Base-by-base conservation (phyloP, 2,888 invertebrate species). In the Pollenia amentaria region DNA sequence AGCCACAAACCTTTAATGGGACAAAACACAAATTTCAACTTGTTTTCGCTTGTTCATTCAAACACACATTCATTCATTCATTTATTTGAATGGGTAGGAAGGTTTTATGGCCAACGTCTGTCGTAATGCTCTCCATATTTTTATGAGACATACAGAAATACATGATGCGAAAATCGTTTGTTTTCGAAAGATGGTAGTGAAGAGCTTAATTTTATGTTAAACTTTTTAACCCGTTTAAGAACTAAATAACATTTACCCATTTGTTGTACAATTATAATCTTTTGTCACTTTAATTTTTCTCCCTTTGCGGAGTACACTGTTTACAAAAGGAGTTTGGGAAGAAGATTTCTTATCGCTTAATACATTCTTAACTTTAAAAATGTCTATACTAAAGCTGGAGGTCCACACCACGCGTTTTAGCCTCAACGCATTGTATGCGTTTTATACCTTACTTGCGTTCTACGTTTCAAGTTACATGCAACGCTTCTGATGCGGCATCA, bases 1-100 rank as follows among this genome's bases (percentile, higher is more conserved):
- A 75, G 48, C 62, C 73, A 40, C 77, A 76, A 57, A 73, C 55
- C 55, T 57, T 84, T 65, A 80, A 80, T 80, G 64, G 79, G 2
- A 6, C 51, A 64, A 55, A 42, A 65, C 40, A 60, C 65, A 60
- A 81, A 76, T 72, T 64, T 57, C 18, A 65, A 51, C 57, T 65
- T 72, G 51, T 65, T 48, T 51, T 16, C 3, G 21, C 12, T 12
- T 40, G 42, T 40, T 70, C 46, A 2, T 29, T 29, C 29, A 29
- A 29, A 29, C 29, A 29, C 29, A 29, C 29, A 29, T 44, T 55
- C 48, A 9, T 48, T 18, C 44, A 55, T 21, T 65, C 29, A 10
- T 60, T 60, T 44, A 48, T 57, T 29, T 16, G 67, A 67, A 46
- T 57, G 21, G 12, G 29, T 77, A 3, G 16, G 14, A 80, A 38